Evolutionary conservation across 2,888 invertebrate species (phyloP), one percentile per base, ranked within the genome.

Genomic region (Melanargia galathea): DNA sequence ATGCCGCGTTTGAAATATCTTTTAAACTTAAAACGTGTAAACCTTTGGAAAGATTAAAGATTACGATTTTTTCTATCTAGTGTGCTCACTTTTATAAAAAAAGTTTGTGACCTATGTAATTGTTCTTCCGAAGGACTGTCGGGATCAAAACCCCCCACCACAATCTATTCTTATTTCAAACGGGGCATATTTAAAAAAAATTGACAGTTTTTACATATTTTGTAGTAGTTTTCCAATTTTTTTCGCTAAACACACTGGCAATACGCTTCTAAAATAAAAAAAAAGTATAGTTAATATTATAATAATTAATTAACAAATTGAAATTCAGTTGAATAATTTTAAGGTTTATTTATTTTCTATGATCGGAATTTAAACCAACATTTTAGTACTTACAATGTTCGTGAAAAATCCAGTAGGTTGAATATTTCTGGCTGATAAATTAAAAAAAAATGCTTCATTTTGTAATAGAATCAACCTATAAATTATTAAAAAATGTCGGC

Each of bases 291-390:
- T 18, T 43, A 43, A 43, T 43, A 16, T 16, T n/a, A 16, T 43
- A 18, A 43, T 16, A 8, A 43, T 43, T 54, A 33, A 45, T 56
- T 24, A 16, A 58, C 40, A 51, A 38, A 51, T 22, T 60, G 38
- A 51, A 30, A 13, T 40, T 51, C 43, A 60, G 51, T 60, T 60
- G 26, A 40, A 51, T 40, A 51, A 48, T 48, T 55, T 54, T 40
- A 40, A 51, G 30, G 35, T 46, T 52, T 57, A 58, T 64, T 60
- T 63, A 66, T 63, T 65, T 57, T 57, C 33, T 48, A 48, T 20
- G 10, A 22, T 38, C 16, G 52, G 20, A 54, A 63, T 58, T 43
- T 7, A 43, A 54, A 54, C 52, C 35, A 63, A 63, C 38, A n/a
- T 45, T 49, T 24, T 60, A 52, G 63, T 66, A 63, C 60, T 60